Percentiles rank a stretch among this genome's conserved stretches.
These are phyloP conservation scores for Dendrolimus pini DNA, from an alignment of 2,888 invertebrate genomes.

Conservation along the genomic window DNA sequence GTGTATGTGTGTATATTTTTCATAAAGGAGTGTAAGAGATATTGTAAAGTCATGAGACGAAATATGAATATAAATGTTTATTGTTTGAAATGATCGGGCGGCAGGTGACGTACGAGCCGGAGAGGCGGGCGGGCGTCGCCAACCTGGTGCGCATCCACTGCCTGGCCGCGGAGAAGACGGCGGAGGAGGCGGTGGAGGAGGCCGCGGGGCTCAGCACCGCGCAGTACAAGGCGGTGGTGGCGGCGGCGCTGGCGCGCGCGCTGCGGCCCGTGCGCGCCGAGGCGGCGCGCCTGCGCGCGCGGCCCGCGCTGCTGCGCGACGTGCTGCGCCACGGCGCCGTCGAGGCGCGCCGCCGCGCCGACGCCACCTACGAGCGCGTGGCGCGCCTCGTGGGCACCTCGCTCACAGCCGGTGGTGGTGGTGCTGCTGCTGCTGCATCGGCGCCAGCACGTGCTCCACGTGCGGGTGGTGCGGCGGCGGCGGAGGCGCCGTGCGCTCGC, in stretches of 20 bases:
- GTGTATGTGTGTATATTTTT: no score
- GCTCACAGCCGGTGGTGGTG: conserved; percentile 17
- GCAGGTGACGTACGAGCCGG: conserved; percentile 87
- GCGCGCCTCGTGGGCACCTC: conserved; percentile 76
- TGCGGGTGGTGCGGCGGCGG: conserved; percentile 32
- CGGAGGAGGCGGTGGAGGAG: conserved; percentile 83
- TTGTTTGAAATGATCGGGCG: no score
- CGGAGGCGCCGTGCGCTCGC: conserved; percentile 43
- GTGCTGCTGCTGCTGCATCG: conserved; percentile 12
- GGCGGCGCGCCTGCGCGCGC: conserved; percentile 60
- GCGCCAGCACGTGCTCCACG: conserved; percentile 4
- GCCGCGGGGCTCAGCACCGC: conserved; percentile 83
- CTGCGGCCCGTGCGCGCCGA: conserved; percentile 25
- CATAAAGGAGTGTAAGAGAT: no score
- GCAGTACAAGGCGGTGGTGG: conserved; percentile 70
- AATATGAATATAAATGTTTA: no score
- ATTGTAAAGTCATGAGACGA: no score
- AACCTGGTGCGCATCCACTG: conserved; percentile 91
- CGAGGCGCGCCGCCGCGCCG: conserved; percentile 79
- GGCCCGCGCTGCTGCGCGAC: conserved; percentile 66
- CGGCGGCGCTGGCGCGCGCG: conserved; percentile 27
- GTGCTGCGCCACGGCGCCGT: conserved; percentile 69
- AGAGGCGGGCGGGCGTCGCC: conserved; percentile 88
- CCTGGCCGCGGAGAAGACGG: conserved; percentile 55
- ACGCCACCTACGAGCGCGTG: conserved; percentile 79